Evolutionary conservation across 2,888 invertebrate genomes (phyloP).

Genomic region (Vandiemenella viatica): DNA sequence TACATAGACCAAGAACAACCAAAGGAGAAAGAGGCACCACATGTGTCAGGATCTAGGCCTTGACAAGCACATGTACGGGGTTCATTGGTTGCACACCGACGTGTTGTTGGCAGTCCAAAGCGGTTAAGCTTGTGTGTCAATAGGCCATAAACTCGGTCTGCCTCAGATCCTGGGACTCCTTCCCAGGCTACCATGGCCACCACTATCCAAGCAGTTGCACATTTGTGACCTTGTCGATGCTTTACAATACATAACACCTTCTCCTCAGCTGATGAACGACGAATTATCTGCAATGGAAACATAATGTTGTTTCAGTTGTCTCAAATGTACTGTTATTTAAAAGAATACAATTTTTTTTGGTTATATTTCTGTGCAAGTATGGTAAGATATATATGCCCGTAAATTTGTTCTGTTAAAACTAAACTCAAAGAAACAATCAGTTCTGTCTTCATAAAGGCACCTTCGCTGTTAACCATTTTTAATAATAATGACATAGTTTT

Average conservation of each 20-base stretch:
- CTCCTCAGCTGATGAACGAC: constrained; percentile 71
- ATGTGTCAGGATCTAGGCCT: constrained; percentile 74
- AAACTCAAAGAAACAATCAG: no score
- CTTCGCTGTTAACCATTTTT: no score
- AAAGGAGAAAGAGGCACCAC: constrained; percentile 90
- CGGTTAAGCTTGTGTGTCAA: constrained; percentile 71
- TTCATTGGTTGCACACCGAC: constrained; percentile 77
- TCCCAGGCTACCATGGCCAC: constrained; percentile 91
- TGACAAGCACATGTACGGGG: constrained; percentile 92
- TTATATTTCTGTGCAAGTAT: background rate
- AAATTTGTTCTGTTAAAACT: no score
- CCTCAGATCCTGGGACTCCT: constrained; percentile 66
- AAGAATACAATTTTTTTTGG: background rate
- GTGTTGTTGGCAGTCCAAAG: constrained; percentile 66
- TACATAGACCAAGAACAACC: constrained; percentile 99
- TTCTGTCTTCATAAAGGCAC: no score
- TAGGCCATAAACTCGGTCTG: constrained; percentile 73
- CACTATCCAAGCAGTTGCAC: constrained; percentile 77
- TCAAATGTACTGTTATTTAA: no score
- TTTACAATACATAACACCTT: constrained; percentile 82
- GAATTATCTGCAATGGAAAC: constrained; percentile 49
- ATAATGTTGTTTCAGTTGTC: no score
- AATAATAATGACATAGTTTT: no score
- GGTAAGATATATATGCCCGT: no score
- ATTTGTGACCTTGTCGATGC: constrained; percentile 58